Percentiles rank a stretch among this genome's conserved stretches.
These are phyloP conservation scores for Rhinoptilus africanus DNA, from an alignment of 2,113 vertebrate genomes.

Conservation along the genomic window DNA sequence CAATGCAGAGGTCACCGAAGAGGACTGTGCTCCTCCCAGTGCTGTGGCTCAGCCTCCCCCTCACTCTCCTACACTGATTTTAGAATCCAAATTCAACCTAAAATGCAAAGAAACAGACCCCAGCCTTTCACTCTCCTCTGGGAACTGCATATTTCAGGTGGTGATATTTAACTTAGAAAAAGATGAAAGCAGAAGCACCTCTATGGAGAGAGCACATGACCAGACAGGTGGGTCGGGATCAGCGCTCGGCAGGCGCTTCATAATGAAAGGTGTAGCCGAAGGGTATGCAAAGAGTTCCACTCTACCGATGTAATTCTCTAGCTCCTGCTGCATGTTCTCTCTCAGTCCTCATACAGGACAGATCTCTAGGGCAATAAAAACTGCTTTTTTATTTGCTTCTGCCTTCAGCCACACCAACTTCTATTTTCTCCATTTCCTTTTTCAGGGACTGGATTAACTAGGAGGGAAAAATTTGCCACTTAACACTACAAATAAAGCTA, in stretches of 20 bases:
- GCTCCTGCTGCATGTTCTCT: background rate
- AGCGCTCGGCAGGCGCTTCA: background rate
- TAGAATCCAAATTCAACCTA: background rate
- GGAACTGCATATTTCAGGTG: background rate
- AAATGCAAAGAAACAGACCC: conserved; percentile 13
- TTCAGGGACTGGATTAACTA: background rate
- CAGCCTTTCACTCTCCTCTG: background rate
- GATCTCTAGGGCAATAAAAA: background rate
- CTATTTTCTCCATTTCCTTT: background rate
- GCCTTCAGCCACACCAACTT: background rate
- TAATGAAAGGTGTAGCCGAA: background rate
- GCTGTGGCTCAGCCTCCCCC: background rate
- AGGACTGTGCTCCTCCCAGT: background rate
- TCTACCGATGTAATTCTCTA: background rate
- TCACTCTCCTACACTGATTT: background rate
- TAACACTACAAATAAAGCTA: background rate
- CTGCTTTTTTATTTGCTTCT: background rate
- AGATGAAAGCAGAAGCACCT: background rate
- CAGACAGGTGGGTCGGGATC: background rate
- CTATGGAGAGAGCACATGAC: background rate
- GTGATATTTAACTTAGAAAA: conserved; percentile 26
- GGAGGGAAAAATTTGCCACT: background rate
- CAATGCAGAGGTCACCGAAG: background rate
- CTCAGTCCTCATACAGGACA: background rate
- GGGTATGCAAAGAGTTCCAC: background rate